Base-by-base conservation (phyloP, 2,797 vertebrate species). In the Phoxinus dragarum region DNA sequence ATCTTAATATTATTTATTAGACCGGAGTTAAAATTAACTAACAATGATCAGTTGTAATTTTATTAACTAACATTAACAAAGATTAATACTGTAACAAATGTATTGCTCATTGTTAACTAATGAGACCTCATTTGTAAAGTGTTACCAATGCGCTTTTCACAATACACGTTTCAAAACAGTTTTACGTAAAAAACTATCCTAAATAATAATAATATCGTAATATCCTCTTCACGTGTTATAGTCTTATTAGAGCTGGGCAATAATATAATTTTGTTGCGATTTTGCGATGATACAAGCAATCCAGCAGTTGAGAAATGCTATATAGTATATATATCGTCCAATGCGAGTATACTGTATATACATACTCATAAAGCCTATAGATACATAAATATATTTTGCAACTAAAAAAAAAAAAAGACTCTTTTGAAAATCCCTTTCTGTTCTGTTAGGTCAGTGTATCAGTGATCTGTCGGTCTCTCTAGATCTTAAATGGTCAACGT, bases 381-480 rank as follows among this genome's bases (percentile, higher is more conserved):
- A 49, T 17, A 31, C 5, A 56, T 56, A 61, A 14, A 34, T 34
- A 31, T 0, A 64, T 64, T 64, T 64, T 64, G 12, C 59, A 12
- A 2, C n/a, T 27, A 61, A n/a, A 27, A 1, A 71, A 14, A 1
- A 36, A 36, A 36, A 4, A 38, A 19, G 4, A 47, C 31, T 10
- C 6, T 56, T 74, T 52, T 6, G 27, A 47, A 74, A 31, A 31
- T 10, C 27, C 6, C 31, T 66, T 23, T 11, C 6, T 16, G 34
- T 38, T 76, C 3, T 56, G 19, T 10, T 12, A 36, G 9, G 21
- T 54, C 17, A 89, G 82, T 83, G 88, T 90, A 71, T 49, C 82
- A 85, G 40, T 76, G 56, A 54, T 83, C 69, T 42, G 27, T 69
- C 47, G 71, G 69, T 82, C 56, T 31, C 11, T 27, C 52, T 36